phyloP scores from a whole-genome alignment of 1,140 invertebrate genomes.

The Drosophila cardini region DNA sequence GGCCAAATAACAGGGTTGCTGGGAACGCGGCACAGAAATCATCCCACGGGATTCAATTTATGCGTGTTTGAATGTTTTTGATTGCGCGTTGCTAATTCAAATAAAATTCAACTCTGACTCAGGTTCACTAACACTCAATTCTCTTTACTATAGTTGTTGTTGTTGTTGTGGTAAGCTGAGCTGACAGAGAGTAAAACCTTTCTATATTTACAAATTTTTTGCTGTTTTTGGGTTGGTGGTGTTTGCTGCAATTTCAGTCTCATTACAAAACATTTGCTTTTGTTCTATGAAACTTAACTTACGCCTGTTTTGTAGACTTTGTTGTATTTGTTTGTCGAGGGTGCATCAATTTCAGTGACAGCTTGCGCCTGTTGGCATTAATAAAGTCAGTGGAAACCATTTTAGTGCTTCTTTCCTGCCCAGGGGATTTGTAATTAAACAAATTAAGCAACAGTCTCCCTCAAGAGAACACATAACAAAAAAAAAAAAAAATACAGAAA shows the following conservation, averaged over 20 bases:
- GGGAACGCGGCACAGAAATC: slow-evolving; percentile 71
- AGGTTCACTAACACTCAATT: slow-evolving; percentile 14
- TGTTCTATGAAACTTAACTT: slow-evolving; percentile 44
- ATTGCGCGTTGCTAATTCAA: slow-evolving; percentile 81
- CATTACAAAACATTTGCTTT: slow-evolving; percentile 65
- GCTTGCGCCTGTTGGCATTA: slow-evolving; percentile 62
- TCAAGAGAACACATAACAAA: slow-evolving; percentile 4
- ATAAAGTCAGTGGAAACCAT: slow-evolving; percentile 60
- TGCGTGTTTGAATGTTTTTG: slow-evolving; percentile 84
- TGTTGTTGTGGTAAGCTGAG: slow-evolving; percentile 57
- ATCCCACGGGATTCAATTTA: slow-evolving; percentile 83
- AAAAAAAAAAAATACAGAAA: too few species aligned
- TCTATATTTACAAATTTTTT: background rate
- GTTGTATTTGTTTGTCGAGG: slow-evolving; percentile 12
- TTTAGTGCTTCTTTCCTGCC: slow-evolving; percentile 40
- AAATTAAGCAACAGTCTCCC: slow-evolving; percentile 47
- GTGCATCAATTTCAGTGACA: slow-evolving; percentile 69
- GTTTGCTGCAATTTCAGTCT: slow-evolving; percentile 70
- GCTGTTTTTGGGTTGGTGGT: slow-evolving; percentile 16
- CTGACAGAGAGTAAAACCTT: slow-evolving; percentile 5
- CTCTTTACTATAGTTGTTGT: slow-evolving; percentile 17
- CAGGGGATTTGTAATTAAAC: slow-evolving; percentile 76
- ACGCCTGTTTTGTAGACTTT: slow-evolving; percentile 36
- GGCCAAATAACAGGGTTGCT: slow-evolving; percentile 40
- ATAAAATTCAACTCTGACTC: slow-evolving; percentile 69